Evolutionary conservation across 2,113 vertebrate genomes (phyloP), one percentile per base, ranked within the genome.

Genomic region (Leptobrachium leishanense): DNA sequence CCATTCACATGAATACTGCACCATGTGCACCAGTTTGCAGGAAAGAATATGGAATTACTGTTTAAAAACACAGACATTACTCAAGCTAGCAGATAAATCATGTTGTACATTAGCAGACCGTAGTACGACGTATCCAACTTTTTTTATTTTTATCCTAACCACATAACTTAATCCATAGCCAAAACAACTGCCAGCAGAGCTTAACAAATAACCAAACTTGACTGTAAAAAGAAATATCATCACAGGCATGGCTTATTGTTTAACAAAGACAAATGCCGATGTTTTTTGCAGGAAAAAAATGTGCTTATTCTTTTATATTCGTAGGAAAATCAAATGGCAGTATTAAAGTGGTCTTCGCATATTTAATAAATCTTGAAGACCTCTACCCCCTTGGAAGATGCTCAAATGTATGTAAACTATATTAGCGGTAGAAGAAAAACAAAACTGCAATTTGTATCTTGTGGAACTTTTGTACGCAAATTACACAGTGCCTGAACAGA

Each of bases 51-150:
- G 20, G 10, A 72, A 72, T 55, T 31, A 9, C 40, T 74, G 53
- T 84, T 79, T 6, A 70, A 42, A 43, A 82, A 15, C 76, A 53
- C 73, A 74, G 84, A 82, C 81, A 83, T 71, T 43, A 44, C 67
- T 54, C 59, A 40, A 69, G 40, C 67, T 82, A n/a, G 80, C 72
- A 81, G 20, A 64, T 77, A 7, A 76, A 68, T n/a, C 5, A 65
- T 0, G 64, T 66, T 73, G 2, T 8, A 4, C 81, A 70, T 84
- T 68, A 74, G 50, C 31, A 81, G 44, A 59, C 50, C 31, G 40
- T 72, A 43, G 72, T 40, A 66, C 2, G n/a, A 65, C 54, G 4
- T 72, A 10, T 59, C 13, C 15, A 76, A 76, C 0, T 43, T 79
- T 31, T 31, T 31, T 31, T 31, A 1, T 31, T 31, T 31, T 77